Percentiles rank a stretch among this genome's conserved stretches.
phyloP scores from a whole-genome alignment of 2,888 invertebrate species.

The Miltochrista miniata region DNA sequence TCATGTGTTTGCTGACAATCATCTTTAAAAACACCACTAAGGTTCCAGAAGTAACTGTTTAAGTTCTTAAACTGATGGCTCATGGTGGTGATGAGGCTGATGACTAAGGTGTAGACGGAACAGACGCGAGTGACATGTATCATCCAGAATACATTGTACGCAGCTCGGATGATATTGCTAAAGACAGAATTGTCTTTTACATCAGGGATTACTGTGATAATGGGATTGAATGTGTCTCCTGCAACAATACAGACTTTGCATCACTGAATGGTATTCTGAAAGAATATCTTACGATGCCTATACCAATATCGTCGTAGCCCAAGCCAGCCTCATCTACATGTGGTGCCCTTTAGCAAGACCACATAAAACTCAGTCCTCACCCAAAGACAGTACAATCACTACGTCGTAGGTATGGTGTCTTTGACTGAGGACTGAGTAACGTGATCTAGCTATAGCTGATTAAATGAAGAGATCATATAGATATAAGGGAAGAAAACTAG shows the following conservation, averaged over 20 bases:
- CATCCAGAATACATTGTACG: conserved; percentile 42
- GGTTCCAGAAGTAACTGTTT: background rate
- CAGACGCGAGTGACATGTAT: conserved; percentile 35
- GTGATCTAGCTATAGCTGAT: too few species aligned
- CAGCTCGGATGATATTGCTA: background rate
- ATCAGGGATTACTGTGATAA: background rate
- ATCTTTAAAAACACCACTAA: background rate
- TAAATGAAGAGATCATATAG: too few species aligned
- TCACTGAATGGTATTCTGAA: too few species aligned
- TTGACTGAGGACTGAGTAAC: too few species aligned
- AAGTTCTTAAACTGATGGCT: conserved; percentile 7
- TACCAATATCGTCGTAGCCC: too few species aligned
- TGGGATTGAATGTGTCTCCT: background rate
- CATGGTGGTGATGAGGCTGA: conserved; percentile 35
- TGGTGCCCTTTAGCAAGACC: too few species aligned
- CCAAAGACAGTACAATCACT: too few species aligned
- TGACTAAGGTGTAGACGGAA: conserved; percentile 35
- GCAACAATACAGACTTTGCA: background rate
- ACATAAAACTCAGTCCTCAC: too few species aligned
- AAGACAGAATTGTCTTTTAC: background rate
- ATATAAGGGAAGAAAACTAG: too few species aligned
- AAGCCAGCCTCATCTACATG: too few species aligned
- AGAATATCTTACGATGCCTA: too few species aligned
- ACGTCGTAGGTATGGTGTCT: too few species aligned
- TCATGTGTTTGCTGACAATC: background rate